Evolutionary conservation across 1,140 invertebrate genomes (phyloP).

Genomic region (Diorhabda carinulata): DNA sequence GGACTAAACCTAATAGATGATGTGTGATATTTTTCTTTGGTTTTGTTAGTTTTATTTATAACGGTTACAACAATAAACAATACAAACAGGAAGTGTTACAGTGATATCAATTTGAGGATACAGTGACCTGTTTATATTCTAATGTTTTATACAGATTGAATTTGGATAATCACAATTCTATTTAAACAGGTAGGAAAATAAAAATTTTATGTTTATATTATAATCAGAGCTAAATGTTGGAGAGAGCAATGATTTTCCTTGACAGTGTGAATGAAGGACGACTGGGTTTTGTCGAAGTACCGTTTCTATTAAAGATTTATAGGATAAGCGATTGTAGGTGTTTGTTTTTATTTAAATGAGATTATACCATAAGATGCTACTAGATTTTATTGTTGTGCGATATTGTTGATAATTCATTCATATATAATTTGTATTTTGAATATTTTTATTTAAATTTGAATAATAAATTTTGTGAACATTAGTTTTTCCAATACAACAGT

Average conservation of each 20-base stretch:
- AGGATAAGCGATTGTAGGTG: neutral
- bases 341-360: neutral
- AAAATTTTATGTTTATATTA: neutral
- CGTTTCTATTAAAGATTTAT: neutral
- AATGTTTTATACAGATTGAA: neutral
- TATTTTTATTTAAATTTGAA: too few relatives aligned
- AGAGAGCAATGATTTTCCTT: constrained; percentile 33
- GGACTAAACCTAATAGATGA: constrained; percentile 34
- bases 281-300: constrained; percentile 11
- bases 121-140: constrained; percentile 23
- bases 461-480: too few relatives aligned
- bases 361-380: neutral
- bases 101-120: constrained; percentile 1
- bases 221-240: too few relatives aligned
- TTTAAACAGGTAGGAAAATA: neutral
- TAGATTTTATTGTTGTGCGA: neutral
- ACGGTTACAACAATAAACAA: neutral
- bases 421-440: too few relatives aligned
- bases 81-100: neutral
- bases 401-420: too few relatives aligned
- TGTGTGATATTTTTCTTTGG: constrained; percentile 10
- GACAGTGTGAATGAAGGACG: constrained; percentile 34
- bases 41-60: neutral
- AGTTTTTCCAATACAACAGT: too few relatives aligned
- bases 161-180: constrained; percentile 3